Conservation (phyloP, 2,113 vertebrate genomes). For the Salvelinus namaycush region DNA sequence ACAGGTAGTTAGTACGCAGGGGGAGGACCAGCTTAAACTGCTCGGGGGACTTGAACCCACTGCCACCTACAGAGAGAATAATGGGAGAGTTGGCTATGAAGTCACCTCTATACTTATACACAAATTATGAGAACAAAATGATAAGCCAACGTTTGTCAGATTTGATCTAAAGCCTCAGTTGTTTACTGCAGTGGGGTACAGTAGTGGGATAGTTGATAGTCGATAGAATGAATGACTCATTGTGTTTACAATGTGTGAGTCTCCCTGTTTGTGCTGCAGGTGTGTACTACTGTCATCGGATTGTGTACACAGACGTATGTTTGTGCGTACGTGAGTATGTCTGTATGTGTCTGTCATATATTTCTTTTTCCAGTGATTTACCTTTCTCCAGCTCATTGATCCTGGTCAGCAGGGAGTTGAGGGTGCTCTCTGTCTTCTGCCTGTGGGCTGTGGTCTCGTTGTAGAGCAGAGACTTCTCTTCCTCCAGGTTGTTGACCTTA, state of each 20-base stretch:
- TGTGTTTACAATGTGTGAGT: too few relatives aligned
- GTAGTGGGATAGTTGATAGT: too few relatives aligned
- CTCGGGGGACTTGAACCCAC: constrained; percentile 90
- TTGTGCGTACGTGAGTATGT: too few relatives aligned
- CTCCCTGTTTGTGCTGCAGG: too few relatives aligned
- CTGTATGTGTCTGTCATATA: too few relatives aligned
- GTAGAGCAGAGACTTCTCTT: constrained; percentile 89
- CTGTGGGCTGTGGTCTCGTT: constrained; percentile 90
- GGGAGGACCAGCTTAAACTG: constrained; percentile 95
- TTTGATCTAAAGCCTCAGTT: too few relatives aligned
- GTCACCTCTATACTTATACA: not conserved
- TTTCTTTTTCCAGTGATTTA: constrained; percentile 40
- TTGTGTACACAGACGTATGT: too few relatives aligned
- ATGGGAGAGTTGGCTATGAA: not conserved
- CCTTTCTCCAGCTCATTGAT: constrained; percentile 93
- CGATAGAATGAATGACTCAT: too few relatives aligned
- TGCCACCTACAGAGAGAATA: constrained; percentile 61
- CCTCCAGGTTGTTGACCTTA: constrained; percentile 91
- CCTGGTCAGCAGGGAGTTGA: constrained; percentile 87
- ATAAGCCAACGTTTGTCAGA: too few relatives aligned
- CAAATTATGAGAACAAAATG: too few relatives aligned
- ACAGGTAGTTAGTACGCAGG: constrained; percentile 95
- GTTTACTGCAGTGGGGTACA: too few relatives aligned
- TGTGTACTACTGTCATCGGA: too few relatives aligned
- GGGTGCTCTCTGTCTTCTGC: constrained; percentile 86